Conservation (phyloP, 1,140 invertebrate genomes). For the Pomacea maculata region DNA sequence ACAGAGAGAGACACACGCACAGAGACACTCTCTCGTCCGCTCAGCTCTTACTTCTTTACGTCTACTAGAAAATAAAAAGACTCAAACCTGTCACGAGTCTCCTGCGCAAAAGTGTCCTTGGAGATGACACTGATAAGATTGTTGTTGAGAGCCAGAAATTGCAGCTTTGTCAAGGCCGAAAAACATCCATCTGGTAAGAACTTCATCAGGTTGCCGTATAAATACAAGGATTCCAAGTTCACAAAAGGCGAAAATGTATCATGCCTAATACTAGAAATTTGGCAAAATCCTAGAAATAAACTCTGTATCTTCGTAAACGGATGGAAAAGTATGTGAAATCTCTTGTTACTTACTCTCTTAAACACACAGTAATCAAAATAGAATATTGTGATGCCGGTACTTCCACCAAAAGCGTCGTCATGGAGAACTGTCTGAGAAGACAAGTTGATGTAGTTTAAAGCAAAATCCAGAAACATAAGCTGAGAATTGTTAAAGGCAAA, state of each 20-base stretch:
- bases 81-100: background rate
- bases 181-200: background rate
- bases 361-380: background rate
- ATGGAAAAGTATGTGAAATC: background rate
- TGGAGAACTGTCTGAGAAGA: background rate
- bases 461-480: background rate
- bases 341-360: background rate
- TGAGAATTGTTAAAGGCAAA: constrained; percentile 15
- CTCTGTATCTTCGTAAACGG: background rate
- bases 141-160: background rate
- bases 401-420: background rate
- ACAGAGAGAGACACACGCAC: no score
- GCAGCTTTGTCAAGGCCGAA: background rate
- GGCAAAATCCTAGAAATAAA: background rate
- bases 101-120: background rate
- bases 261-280: background rate
- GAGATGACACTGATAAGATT: background rate
- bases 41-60: no score
- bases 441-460: background rate
- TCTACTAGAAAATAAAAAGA: no score
- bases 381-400: background rate
- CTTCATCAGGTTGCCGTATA: background rate
- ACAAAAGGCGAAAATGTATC: background rate
- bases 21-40: no score
- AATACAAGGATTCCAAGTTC: background rate